Evolutionary conservation across 2,888 invertebrate genomes (phyloP).

Genomic region (Diadegma fenestrale): DNA sequence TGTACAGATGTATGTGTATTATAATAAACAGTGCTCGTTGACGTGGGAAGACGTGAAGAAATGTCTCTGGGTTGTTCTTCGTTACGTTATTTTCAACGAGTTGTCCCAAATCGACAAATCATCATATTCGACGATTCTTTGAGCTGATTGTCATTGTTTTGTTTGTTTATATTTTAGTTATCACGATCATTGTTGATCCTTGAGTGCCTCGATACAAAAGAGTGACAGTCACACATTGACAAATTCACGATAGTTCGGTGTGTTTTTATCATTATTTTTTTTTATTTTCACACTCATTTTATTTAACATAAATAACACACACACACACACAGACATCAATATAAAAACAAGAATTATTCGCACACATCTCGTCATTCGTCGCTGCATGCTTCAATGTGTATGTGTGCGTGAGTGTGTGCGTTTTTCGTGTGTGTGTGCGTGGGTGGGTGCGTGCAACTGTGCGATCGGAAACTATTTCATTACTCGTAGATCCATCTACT

Average conservation of each 20-base stretch:
- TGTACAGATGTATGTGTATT: constrained; percentile 6
- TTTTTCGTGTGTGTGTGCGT: constrained; percentile 9
- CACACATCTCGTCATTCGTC: background rate
- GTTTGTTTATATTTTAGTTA: background rate
- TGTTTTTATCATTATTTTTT: background rate
- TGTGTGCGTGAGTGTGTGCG: constrained; percentile 17
- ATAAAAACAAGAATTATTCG: background rate
- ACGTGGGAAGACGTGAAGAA: constrained; percentile 23
- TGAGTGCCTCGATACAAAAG: constrained; percentile 16
- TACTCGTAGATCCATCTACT: constrained; percentile 4
- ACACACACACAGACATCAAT: background rate
- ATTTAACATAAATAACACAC: background rate
- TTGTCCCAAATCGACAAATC: background rate
- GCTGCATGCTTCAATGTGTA: constrained; percentile 10
- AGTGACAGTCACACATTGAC: constrained; percentile 25
- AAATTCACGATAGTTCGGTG: constrained; percentile 19
- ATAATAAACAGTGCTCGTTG: constrained; percentile 26
- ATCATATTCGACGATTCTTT: background rate
- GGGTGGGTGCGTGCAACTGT: constrained; percentile 22
- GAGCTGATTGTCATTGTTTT: background rate
- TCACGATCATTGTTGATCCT: background rate
- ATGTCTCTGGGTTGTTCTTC: constrained; percentile 26
- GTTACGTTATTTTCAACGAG: background rate
- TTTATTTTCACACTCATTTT: background rate
- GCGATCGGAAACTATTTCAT: constrained; percentile 20